Evolutionary conservation across 2,888 invertebrate genomes (phyloP).

Genomic region (Philonicus albiceps): DNA sequence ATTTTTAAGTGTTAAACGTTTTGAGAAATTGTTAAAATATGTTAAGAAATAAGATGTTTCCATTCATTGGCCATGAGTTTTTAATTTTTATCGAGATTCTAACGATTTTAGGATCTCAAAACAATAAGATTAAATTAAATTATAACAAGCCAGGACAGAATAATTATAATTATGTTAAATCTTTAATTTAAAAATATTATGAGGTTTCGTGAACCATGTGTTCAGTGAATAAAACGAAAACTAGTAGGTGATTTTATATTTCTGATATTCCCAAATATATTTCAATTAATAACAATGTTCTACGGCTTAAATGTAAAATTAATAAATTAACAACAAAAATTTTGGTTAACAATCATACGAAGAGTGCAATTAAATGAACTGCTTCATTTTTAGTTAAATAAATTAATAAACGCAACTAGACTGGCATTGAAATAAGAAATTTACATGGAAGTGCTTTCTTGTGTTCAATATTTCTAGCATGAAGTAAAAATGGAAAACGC

Average conservation of each 20-base stretch:
- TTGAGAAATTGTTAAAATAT: slow-evolving; percentile 6
- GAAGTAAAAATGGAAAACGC: background rate
- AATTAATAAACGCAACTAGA: background rate
- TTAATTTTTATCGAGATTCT: background rate
- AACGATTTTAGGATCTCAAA: background rate
- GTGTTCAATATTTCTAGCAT: background rate
- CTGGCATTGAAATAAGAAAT: background rate
- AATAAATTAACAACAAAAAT: background rate
- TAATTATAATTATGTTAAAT: background rate
- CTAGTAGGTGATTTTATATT: background rate
- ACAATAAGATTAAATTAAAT: background rate
- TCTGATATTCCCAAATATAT: background rate
- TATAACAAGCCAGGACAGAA: background rate
- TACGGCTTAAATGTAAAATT: background rate
- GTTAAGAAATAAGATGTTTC: background rate
- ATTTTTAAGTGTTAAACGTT: slow-evolving; percentile 30
- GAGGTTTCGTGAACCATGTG: background rate
- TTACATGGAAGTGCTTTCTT: background rate
- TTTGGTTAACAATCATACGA: background rate
- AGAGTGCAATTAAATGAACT: slow-evolving; percentile 1
- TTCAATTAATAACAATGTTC: background rate
- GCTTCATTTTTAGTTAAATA: background rate
- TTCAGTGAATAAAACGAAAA: background rate
- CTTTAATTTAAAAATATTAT: background rate
- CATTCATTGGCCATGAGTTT: slow-evolving; percentile 1